Percentiles rank a stretch among this genome's conserved stretches.
phyloP scores from a whole-genome alignment of 1,140 invertebrate genomes.

The Nephotettix cincticeps region DNA sequence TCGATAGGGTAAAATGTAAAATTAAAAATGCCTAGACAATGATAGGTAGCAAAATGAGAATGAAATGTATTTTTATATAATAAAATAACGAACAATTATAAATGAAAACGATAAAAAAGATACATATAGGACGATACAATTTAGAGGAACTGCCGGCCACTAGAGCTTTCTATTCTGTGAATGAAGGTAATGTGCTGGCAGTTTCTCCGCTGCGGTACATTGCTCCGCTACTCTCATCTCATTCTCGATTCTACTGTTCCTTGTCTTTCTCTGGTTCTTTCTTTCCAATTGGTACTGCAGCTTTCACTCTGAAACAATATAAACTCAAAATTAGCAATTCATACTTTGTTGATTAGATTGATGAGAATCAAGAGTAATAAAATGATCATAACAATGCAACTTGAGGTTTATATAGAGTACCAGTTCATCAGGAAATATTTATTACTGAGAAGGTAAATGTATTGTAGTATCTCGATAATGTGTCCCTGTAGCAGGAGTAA shows the following conservation, averaged over 20 bases:
- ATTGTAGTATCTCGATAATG: too few species aligned
- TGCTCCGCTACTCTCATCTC: neutral
- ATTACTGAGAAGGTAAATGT: too few species aligned
- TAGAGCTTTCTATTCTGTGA: neutral
- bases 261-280: conserved; percentile 77
- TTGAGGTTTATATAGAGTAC: too few species aligned
- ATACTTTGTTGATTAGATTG: too few species aligned
- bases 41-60: neutral
- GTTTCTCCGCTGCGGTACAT: neutral
- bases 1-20: neutral
- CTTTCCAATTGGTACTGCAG: conserved; percentile 86
- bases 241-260: conserved; percentile 66
- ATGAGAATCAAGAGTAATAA: too few species aligned
- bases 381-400: too few species aligned
- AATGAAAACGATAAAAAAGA: neutral
- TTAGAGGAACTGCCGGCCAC: neutral
- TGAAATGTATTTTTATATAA: neutral
- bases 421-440: too few species aligned
- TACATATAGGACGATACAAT: neutral
- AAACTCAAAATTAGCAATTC: too few species aligned
- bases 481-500: too few species aligned
- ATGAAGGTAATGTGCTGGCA: neutral
- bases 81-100: neutral
- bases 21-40: conserved; percentile 18
- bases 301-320: conserved; percentile 79